A percentile compares a stretch with the other conserved stretches of the same genome.
Evolutionary conservation across 2,888 invertebrate species (phyloP).

Genomic region (Nephrocerus scutellatus): DNA sequence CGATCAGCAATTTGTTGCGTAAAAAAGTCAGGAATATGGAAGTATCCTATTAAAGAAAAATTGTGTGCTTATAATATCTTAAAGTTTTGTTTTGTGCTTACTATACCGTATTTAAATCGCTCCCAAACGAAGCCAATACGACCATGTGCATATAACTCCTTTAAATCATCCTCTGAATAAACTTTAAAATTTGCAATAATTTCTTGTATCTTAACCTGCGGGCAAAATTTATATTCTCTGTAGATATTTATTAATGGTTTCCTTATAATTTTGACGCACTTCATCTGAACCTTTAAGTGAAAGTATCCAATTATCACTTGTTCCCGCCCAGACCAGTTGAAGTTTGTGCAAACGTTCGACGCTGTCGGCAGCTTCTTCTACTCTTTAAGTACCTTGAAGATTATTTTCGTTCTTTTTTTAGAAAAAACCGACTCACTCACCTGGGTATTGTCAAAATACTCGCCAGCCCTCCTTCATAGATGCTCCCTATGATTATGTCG

Average conservation of each 20-base stretch:
- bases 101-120: no score
- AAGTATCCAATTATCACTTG: conserved; percentile 59
- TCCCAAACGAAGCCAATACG: no score
- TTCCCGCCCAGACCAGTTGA: conserved; percentile 57
- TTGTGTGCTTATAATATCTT: no score
- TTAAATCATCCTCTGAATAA: no score
- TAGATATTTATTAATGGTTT: no score
- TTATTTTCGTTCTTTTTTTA: neutral
- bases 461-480: conserved; percentile 60
- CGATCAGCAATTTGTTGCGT: conserved; percentile 53
- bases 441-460: conserved; percentile 60
- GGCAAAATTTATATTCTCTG: no score
- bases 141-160: no score
- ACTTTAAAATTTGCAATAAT: no score
- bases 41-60: conserved; percentile 50
- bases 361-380: conserved; percentile 57
- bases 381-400: conserved; percentile 34
- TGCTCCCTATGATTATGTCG: conserved; percentile 55
- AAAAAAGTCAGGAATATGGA: conserved; percentile 59
- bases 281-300: conserved; percentile 52
- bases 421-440: conserved; percentile 27
- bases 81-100: no score
- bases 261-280: no score
- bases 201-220: no score
- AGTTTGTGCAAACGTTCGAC: conserved; percentile 55